Percentiles rank a stretch among this genome's conserved stretches.
These are phyloP conservation scores for Pungitius pungitius DNA, from an alignment of 2,113 vertebrate genomes.

Conservation along the genomic window DNA sequence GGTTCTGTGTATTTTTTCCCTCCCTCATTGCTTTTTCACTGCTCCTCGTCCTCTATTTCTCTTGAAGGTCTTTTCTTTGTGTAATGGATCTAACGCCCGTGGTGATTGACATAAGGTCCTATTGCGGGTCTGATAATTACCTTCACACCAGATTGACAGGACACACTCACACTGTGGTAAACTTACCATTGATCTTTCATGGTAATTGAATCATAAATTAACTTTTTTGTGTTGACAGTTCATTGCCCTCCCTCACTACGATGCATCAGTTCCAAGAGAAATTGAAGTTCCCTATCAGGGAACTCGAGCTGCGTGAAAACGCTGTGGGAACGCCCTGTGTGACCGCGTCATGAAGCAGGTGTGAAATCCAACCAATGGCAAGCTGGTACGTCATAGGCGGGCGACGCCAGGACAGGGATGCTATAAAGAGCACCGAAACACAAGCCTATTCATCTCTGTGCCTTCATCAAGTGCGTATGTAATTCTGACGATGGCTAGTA, in stretches of 20 bases:
- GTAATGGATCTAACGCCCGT: neutral
- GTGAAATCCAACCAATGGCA: too few species aligned
- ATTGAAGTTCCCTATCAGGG: too few species aligned
- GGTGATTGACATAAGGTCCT: neutral
- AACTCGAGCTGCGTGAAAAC: too few species aligned
- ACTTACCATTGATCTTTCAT: conserved; percentile 5
- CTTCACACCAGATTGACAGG: conserved; percentile 4
- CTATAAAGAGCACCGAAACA: too few species aligned
- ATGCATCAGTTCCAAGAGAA: conserved; percentile 18
- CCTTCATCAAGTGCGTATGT: too few species aligned
- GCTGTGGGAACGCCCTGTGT: too few species aligned
- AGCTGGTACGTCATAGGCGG: too few species aligned
- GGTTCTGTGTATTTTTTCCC: neutral
- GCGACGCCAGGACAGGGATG: too few species aligned
- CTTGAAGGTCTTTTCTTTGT: neutral
- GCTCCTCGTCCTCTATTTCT: neutral
- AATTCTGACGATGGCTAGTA: too few species aligned
- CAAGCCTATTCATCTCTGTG: too few species aligned
- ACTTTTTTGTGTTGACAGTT: neutral
- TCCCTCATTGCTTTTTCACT: neutral
- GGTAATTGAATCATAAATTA: conserved; percentile 27
- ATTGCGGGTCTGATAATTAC: conserved; percentile 4
- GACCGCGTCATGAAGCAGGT: too few species aligned
- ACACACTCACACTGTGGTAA: conserved; percentile 1
- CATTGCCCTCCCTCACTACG: conserved; percentile 13